Percentiles rank a stretch among this genome's conserved stretches.
Evolutionary conservation across 2,888 invertebrate genomes (phyloP).

Genomic region (Agrypnus murinus): DNA sequence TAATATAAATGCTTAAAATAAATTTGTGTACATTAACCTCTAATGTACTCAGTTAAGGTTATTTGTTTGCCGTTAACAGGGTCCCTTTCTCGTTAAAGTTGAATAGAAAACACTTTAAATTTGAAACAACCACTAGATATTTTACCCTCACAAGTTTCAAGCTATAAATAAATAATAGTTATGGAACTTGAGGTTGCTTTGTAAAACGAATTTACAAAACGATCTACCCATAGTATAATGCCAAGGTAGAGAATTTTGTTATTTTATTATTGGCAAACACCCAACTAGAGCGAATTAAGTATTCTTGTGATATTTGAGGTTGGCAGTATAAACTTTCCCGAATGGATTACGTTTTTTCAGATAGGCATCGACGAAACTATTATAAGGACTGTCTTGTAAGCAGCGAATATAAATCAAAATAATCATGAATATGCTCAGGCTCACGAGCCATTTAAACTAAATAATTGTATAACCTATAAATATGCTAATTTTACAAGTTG

Average conservation of each 20-base stretch:
- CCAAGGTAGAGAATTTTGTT: too few species aligned
- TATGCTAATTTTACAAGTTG: background rate
- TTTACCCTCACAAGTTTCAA: background rate
- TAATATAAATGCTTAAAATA: background rate
- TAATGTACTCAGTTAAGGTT: background rate
- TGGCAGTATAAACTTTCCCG: too few species aligned
- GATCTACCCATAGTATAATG: background rate
- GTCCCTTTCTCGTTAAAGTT: background rate
- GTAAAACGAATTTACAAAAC: background rate
- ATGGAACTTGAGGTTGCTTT: background rate
- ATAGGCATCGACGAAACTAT: too few species aligned
- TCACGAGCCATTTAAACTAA: too few species aligned
- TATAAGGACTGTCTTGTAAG: too few species aligned
- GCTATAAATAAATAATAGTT: conserved; percentile 10
- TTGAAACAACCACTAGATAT: background rate
- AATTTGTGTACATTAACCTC: conserved; percentile 15
- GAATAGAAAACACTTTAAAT: background rate
- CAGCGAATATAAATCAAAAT: too few species aligned
- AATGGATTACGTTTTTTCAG: too few species aligned
- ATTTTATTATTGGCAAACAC: too few species aligned
- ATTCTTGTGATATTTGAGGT: too few species aligned
- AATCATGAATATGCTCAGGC: too few species aligned
- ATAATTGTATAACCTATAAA: background rate
- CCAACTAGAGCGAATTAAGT: too few species aligned
- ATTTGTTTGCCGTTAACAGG: conserved; percentile 10